Conservation (phyloP, 1,140 invertebrate species). For the Zaprionus lachaisei region DNA sequence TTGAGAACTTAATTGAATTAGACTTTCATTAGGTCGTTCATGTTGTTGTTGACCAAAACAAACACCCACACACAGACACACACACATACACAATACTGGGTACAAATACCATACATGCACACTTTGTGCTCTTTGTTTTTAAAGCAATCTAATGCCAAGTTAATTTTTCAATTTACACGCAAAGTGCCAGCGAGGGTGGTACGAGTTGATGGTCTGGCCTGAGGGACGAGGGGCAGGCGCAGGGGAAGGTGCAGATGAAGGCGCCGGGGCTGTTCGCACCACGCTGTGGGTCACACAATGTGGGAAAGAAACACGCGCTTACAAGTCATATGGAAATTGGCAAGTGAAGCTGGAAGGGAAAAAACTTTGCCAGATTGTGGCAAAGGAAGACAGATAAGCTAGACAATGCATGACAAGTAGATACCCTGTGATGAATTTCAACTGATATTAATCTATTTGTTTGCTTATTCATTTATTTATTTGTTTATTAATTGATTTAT, state of each 20-base stretch:
- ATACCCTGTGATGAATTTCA: background rate
- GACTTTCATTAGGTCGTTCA: slow-evolving; percentile 12
- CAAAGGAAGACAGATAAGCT: background rate
- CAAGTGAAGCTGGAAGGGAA: slow-evolving; percentile 8
- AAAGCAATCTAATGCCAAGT: slow-evolving; percentile 43
- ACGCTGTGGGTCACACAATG: background rate
- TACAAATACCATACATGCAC: background rate
- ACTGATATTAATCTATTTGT: no score
- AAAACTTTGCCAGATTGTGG: slow-evolving; percentile 31
- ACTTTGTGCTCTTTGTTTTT: slow-evolving; percentile 14
- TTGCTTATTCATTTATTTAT: no score
- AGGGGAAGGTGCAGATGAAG: background rate
- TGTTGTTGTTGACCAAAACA: slow-evolving; percentile 7
- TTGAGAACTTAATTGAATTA: slow-evolving; percentile 34
- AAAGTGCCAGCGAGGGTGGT: slow-evolving; percentile 8
- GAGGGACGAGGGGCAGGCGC: background rate
- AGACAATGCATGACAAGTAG: background rate
- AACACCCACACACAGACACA: background rate
- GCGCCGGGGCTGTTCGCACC: background rate
- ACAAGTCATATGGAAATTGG: slow-evolving; percentile 21
- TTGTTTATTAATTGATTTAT: no score
- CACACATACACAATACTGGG: background rate
- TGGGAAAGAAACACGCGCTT: slow-evolving; percentile 11
- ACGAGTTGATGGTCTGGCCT: no score
- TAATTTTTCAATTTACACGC: slow-evolving; percentile 59